Evolutionary conservation across 1,140 invertebrate genomes (phyloP).

Genomic region (Euura saliciscinereae): DNA sequence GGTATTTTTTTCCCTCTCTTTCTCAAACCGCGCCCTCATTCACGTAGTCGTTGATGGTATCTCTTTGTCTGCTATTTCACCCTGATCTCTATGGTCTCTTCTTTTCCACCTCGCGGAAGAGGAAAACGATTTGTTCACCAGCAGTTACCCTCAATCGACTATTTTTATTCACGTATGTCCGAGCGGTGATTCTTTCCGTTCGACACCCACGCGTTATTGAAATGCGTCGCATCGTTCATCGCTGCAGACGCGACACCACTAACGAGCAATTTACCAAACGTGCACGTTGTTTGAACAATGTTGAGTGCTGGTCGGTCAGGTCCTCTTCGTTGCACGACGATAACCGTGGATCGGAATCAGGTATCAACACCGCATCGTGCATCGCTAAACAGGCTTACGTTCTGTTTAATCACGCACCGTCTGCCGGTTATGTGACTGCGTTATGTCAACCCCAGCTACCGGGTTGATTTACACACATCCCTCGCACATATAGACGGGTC

Average conservation of each 20-base stretch:
- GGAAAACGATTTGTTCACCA: neutral
- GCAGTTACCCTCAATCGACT: neutral
- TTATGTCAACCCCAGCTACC: neutral
- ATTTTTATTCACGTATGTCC: too few relatives aligned
- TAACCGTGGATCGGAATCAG: conserved; percentile 27
- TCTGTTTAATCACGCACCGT: neutral
- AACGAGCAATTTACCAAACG: too few relatives aligned
- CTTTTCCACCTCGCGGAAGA: neutral
- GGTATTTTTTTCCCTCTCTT: neutral
- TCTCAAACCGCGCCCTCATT: neutral
- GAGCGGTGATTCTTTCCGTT: too few relatives aligned
- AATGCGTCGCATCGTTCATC: too few relatives aligned
- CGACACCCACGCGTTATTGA: too few relatives aligned
- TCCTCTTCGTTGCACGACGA: too few relatives aligned
- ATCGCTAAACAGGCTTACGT: conserved; percentile 36
- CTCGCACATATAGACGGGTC: neutral
- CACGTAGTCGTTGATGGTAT: neutral
- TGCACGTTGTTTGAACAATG: too few relatives aligned
- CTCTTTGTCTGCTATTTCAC: neutral
- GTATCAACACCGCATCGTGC: conserved; percentile 37
- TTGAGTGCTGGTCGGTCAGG: too few relatives aligned
- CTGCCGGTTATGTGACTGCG: neutral
- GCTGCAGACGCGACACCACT: too few relatives aligned
- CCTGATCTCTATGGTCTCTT: conserved; percentile 5
- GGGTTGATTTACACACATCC: neutral